Percentiles rank a stretch among this genome's conserved stretches.
phyloP scores from a whole-genome alignment of 2,113 vertebrate genomes.

The Mola mola region DNA sequence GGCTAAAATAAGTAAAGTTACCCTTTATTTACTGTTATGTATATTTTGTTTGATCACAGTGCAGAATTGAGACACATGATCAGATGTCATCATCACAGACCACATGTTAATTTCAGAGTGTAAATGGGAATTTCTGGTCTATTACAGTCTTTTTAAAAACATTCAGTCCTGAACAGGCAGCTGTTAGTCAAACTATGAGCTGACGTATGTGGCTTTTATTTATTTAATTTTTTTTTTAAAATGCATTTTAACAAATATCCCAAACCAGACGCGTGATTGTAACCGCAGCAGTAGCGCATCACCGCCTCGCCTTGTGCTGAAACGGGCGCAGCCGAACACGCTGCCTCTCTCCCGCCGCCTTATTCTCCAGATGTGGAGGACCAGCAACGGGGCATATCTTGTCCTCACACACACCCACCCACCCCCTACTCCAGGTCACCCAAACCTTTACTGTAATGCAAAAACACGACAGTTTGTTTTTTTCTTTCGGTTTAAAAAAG shows the following conservation, averaged over 20 bases:
- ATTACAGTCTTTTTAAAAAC: neutral
- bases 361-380: conserved; percentile 22
- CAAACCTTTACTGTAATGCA: no score
- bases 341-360: conserved; percentile 48
- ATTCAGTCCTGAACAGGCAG: conserved; percentile 13
- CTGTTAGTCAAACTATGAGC: conserved; percentile 21
- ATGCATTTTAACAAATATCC: conserved; percentile 18
- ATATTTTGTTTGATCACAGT: neutral
- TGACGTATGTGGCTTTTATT: neutral
- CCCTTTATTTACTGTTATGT: no score
- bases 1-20: no score
- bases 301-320: conserved; percentile 61
- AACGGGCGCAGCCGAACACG: conserved; percentile 4
- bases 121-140: neutral
- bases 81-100: no score
- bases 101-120: conserved; percentile 7
- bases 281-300: conserved; percentile 53
- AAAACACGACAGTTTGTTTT: conserved; percentile 8
- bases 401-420: conserved; percentile 1
- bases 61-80: neutral
- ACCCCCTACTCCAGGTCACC: neutral
- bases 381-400: conserved; percentile 2
- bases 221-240: neutral
- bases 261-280: conserved; percentile 70
- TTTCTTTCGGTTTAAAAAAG: conserved; percentile 15